Conservation (phyloP, 2,888 invertebrate genomes). For the Blastobasis lacticolella region DNA sequence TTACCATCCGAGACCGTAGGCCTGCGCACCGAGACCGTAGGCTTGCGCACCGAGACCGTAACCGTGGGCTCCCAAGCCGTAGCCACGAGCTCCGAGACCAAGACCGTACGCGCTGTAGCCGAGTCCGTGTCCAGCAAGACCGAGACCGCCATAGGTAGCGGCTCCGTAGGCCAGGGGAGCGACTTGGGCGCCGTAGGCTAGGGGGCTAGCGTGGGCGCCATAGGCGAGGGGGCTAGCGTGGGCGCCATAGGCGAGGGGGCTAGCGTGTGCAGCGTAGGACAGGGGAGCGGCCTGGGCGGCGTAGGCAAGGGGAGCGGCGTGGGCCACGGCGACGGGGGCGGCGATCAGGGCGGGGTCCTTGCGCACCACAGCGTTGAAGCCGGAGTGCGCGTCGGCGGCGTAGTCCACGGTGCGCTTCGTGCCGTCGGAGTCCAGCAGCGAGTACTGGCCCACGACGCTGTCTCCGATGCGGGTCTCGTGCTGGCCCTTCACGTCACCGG, state of each 20-base stretch:
- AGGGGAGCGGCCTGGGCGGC: slow-evolving; percentile 23
- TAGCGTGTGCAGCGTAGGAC: slow-evolving; percentile 19
- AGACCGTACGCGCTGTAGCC: slow-evolving; percentile 8
- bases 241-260: slow-evolving; percentile 11
- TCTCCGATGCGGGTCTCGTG: slow-evolving; percentile 71
- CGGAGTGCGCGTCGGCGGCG: slow-evolving; percentile 76
- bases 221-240: slow-evolving; percentile 10
- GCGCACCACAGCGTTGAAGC: slow-evolving; percentile 64
- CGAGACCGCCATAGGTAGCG: slow-evolving; percentile 3
- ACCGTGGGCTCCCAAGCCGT: slow-evolving; percentile 7
- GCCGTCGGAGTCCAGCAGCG: slow-evolving; percentile 77
- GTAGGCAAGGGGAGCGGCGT: slow-evolving; percentile 22
- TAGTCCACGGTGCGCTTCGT: slow-evolving; percentile 66
- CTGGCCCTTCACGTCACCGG: slow-evolving; percentile 56
- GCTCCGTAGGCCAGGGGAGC: slow-evolving; percentile 12
- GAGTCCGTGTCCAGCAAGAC: slow-evolving; percentile 4
- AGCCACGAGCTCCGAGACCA: slow-evolving; percentile 7
- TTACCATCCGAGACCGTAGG: slow-evolving; percentile 16
- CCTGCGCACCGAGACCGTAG: slow-evolving; percentile 17
- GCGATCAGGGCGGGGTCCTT: slow-evolving; percentile 28
- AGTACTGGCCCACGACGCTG: slow-evolving; percentile 75
- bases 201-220: background rate
- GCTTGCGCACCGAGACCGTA: slow-evolving; percentile 20
- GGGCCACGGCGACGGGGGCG: slow-evolving; percentile 26
- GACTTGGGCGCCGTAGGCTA: slow-evolving; percentile 10